Evolutionary conservation across 2,797 vertebrate species (phyloP).

Genomic region (Labroides dimidiatus): DNA sequence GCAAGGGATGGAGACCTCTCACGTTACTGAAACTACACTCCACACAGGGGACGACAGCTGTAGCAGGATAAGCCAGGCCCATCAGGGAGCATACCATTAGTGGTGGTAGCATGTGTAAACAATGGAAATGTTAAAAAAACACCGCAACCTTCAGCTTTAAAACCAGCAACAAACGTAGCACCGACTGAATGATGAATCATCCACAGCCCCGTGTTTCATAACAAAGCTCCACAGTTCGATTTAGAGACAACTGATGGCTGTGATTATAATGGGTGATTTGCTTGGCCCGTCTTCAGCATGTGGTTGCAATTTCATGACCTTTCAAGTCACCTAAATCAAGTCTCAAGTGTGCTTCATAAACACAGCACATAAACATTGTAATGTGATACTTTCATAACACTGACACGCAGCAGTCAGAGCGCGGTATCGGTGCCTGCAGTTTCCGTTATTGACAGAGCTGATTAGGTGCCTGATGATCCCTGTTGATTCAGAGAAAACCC

Average conservation of each 20-base stretch:
- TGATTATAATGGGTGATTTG: constrained; percentile 32
- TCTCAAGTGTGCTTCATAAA: constrained; percentile 46
- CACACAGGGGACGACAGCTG: constrained; percentile 79
- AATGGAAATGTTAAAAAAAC: constrained; percentile 42
- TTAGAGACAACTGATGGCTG: constrained; percentile 30
- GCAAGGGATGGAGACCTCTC: constrained; percentile 62
- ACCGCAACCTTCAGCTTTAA: constrained; percentile 28
- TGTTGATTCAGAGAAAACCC: constrained; percentile 59
- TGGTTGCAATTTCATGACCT: constrained; percentile 57
- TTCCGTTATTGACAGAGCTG: constrained; percentile 80
- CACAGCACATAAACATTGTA: constrained; percentile 25
- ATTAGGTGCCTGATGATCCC: constrained; percentile 71
- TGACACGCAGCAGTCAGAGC: constrained; percentile 29
- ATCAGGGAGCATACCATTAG: constrained; percentile 55
- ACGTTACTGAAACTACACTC: constrained; percentile 75
- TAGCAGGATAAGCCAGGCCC: constrained; percentile 45
- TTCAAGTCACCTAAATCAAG: constrained; percentile 41
- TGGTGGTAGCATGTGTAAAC: constrained; percentile 63
- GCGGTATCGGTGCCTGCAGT: constrained; percentile 51
- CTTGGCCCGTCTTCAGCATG: constrained; percentile 51
- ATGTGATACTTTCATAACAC: constrained; percentile 40
- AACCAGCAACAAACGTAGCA: constrained; percentile 47
- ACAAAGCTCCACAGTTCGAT: constrained; percentile 32
- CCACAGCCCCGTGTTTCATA: constrained; percentile 5
- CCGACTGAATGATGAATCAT: constrained; percentile 21